A percentile compares a stretch with the other conserved stretches of the same genome.
Evolutionary conservation across 2,888 invertebrate genomes (phyloP).

Genomic region (Heliconius charithonia): DNA sequence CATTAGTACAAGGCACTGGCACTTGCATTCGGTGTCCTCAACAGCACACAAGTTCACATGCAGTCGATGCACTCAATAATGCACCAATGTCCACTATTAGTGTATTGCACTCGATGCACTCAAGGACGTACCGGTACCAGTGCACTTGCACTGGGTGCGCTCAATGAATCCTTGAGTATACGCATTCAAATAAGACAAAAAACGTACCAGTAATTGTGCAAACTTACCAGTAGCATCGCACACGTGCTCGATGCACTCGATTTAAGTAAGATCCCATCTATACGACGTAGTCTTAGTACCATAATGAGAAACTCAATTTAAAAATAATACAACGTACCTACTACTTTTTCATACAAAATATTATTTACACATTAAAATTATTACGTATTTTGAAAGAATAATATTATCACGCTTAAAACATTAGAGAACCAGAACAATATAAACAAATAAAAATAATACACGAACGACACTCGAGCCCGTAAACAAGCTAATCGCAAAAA

Average conservation of each 20-base stretch:
- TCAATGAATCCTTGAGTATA: neutral
- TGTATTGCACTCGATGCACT: neutral
- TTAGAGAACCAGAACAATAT: neutral
- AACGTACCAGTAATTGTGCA: neutral
- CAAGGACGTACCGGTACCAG: neutral
- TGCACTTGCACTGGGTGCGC: neutral
- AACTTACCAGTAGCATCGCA: neutral
- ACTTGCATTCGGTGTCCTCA: too few species aligned
- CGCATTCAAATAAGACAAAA: neutral
- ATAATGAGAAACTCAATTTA: too few species aligned
- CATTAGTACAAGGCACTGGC: too few species aligned
- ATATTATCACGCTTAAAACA: neutral
- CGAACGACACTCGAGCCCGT: neutral
- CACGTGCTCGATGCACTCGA: neutral
- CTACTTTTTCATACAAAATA: neutral
- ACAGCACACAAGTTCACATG: neutral
- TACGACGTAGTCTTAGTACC: too few species aligned
- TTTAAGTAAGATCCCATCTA: neutral
- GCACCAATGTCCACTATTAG: neutral
- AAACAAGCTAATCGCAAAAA: slow-evolving; percentile 15
- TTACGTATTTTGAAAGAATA: neutral
- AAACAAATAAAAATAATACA: slow-evolving; percentile 8
- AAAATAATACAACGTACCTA: too few species aligned
- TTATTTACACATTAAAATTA: neutral
- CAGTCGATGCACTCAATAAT: neutral